Evolutionary conservation across 92 coral and sea anemone species (phyloP).

Genomic region (Chrysogorgia sp.): DNA sequence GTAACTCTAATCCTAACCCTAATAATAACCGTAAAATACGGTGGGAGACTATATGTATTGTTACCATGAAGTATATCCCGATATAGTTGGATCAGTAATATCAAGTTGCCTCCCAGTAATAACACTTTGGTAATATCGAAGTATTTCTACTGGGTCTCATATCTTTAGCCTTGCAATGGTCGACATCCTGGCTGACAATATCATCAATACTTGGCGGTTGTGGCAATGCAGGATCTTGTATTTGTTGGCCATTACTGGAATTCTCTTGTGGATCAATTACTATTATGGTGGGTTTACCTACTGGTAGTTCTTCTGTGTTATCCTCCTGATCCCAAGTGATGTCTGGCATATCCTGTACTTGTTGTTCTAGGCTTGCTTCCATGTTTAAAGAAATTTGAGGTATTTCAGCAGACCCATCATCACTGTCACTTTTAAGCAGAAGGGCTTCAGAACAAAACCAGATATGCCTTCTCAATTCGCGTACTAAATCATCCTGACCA

Average conservation of each 20-base stretch:
- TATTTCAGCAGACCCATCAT: too few relatives aligned
- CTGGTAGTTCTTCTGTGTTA: constrained; percentile 13
- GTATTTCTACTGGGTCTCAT: constrained; percentile 6
- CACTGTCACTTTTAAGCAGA: too few relatives aligned
- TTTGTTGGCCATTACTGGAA: not conserved
- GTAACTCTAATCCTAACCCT: too few relatives aligned
- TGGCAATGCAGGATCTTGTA: not conserved
- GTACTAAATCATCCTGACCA: constrained; percentile 45
- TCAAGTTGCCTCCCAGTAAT: constrained; percentile 14
- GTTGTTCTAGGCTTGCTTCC: too few relatives aligned
- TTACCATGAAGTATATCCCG: too few relatives aligned
- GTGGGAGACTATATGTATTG: too few relatives aligned
- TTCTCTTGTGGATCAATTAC: not conserved
- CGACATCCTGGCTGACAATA: not conserved
- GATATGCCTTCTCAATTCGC: constrained; percentile 48
- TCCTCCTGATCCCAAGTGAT: constrained; percentile 2
- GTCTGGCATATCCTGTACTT: too few relatives aligned
- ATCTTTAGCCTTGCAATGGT: not conserved
- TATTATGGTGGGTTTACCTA: not conserved
- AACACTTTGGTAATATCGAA: constrained; percentile 2
- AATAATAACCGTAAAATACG: too few relatives aligned
- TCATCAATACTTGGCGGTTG: not conserved
- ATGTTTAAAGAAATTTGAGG: too few relatives aligned
- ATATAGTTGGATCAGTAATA: constrained; percentile 16
- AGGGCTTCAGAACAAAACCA: constrained; percentile 37